Base-by-base conservation (phyloP, 2,113 vertebrate genomes). In the Phyllostomus discolor region DNA sequence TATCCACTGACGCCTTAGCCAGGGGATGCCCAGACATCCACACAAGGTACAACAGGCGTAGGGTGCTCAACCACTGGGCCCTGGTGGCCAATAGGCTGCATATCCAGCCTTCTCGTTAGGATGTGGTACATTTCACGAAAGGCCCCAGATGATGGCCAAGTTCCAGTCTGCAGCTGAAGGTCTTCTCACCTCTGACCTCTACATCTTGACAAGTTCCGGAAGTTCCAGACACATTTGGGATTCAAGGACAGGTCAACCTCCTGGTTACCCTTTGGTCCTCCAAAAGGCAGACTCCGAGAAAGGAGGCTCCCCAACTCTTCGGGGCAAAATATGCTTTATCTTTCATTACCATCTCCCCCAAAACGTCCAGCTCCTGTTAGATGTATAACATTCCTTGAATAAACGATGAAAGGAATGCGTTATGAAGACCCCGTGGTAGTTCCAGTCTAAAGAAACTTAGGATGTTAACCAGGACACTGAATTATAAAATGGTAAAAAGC, bases 1-100 rank as follows among this genome's bases (percentile, higher is more conserved):
- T 4, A 3, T 0, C 11, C 57, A 26, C 19, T 1, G 90, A 57
- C 24, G 28, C 4, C 14, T 62, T 52, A 2, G 3, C 5, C 19
- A n/a, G 43, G 54, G 10, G 54, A 38, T 9, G 26, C 9, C 10
- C 10, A 17, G 16, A 16, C 7, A 4, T 12, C 35, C 14, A 1
- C 1, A 5, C 6, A 7, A 12, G 3, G 2, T 1, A 5, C 1
- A 33, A 24, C 28, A 22, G 33, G 10, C 4, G 19, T 41, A 12
- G 6, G 8, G 17, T 28, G 20, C 62, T 20, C 11, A 31, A 7
- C 28, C 8, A 1, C 67, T 16, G 1, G 17, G 14, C 10, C 5
- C 5, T 75, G 24, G 31, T 33, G 31, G 35, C 15, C 46, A 17
- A 8, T 0, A 28, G 7, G 10, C 52, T 38, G 20, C 2, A 22